phyloP scores from a whole-genome alignment of 1,140 invertebrate genomes.

The Aphelenchoides avenae region DNA sequence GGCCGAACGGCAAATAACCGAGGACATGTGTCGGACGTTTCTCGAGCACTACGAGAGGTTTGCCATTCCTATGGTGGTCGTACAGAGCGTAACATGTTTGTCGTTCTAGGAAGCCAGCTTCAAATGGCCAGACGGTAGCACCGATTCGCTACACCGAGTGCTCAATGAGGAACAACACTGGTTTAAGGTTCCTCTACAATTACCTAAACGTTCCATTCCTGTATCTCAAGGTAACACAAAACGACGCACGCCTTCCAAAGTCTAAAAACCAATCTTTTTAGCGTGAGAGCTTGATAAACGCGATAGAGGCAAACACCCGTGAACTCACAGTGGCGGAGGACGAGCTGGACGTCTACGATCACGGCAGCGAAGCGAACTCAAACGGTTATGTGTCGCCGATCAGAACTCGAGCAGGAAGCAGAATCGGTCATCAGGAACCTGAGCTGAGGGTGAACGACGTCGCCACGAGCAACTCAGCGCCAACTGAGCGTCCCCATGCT shows the following conservation, averaged over 20 bases:
- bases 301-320: conserved; percentile 78
- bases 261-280: conserved; percentile 38
- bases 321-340: conserved; percentile 77
- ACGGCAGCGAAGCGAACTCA: conserved; percentile 9
- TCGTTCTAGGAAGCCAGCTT: conserved; percentile 12
- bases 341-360: conserved; percentile 74
- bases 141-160: conserved; percentile 80
- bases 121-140: conserved; percentile 18
- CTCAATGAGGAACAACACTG: conserved; percentile 94
- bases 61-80: neutral
- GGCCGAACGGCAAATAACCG: conserved; percentile 70
- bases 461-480: neutral
- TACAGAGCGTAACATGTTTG: neutral
- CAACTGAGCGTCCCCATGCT: neutral
- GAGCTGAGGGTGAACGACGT: neutral
- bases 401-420: conserved; percentile 2
- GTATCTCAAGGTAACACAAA: conserved; percentile 70
- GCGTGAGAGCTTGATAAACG: conserved; percentile 76
- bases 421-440: neutral
- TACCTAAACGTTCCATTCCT: conserved; percentile 94
- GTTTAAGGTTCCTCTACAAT: conserved; percentile 84
- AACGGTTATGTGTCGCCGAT: neutral
- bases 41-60: conserved; percentile 60
- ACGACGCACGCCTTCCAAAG: neutral
- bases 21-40: conserved; percentile 58